These are phyloP conservation scores for Nematolebias whitei DNA, from an alignment of 2,113 vertebrate genomes.

Conservation along the genomic window DNA sequence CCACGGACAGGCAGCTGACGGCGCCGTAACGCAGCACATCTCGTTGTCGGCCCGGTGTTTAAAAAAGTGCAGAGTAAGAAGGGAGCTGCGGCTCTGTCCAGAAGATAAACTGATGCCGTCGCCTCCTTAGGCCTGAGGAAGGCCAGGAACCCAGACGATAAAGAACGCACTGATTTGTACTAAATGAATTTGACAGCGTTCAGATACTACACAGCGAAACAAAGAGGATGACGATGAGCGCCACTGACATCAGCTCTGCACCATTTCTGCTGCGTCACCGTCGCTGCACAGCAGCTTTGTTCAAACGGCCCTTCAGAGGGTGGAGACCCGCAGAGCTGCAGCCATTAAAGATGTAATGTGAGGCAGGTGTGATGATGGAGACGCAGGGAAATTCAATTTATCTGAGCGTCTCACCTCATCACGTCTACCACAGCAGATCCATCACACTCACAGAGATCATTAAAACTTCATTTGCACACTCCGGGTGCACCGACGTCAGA, in stretches of 20 bases:
- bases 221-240: no score
- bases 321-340: neutral
- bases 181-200: no score
- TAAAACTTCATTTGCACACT: slow-evolving; percentile 26
- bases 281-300: neutral
- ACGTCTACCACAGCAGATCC: slow-evolving; percentile 1
- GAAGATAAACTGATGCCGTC: no score
- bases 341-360: slow-evolving; percentile 13
- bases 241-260: slow-evolving; percentile 23
- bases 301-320: slow-evolving; percentile 14
- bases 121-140: neutral
- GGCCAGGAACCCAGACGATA: no score
- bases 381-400: neutral
- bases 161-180: no score
- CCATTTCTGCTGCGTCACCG: neutral
- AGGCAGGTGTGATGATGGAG: slow-evolving; percentile 7
- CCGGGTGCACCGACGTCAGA: neutral
- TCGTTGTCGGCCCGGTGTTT: no score
- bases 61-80: no score
- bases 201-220: no score
- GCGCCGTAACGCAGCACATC: no score
- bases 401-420: neutral
- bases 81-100: no score
- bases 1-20: no score
- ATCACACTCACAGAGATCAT: slow-evolving; percentile 13